phyloP scores from a whole-genome alignment of 2,797 vertebrate species.

The Aeoliscus strigatus region DNA sequence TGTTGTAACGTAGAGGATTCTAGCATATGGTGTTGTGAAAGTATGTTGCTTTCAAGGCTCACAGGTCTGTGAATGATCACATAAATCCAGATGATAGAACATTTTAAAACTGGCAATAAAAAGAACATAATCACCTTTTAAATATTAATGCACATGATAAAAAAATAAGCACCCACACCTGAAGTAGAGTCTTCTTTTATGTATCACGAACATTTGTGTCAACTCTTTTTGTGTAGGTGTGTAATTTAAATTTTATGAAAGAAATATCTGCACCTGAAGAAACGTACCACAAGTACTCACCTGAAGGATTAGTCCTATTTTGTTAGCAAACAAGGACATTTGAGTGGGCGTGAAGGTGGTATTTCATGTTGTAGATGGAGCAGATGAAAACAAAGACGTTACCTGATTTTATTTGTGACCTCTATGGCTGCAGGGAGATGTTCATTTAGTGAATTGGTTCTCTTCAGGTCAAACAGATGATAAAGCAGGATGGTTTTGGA shows the following conservation, averaged over 20 bases:
- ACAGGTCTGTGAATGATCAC: slow-evolving; percentile 7
- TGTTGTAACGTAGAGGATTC: slow-evolving; percentile 1
- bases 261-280: neutral
- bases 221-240: slow-evolving; percentile 1
- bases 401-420: too few species aligned
- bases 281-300: neutral
- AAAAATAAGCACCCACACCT: neutral
- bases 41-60: slow-evolving; percentile 3
- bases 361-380: too few species aligned
- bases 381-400: too few species aligned
- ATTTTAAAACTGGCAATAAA: slow-evolving; percentile 18
- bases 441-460: too few species aligned
- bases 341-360: too few species aligned
- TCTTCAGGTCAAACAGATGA: too few species aligned
- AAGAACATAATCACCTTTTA: slow-evolving; percentile 6
- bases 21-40: slow-evolving; percentile 4
- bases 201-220: neutral
- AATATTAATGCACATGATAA: slow-evolving; percentile 15
- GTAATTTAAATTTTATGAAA: slow-evolving; percentile 3
- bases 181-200: neutral
- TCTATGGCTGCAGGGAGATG: too few species aligned
- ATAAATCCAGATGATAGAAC: slow-evolving; percentile 1
- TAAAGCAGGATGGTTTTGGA: too few species aligned
- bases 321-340: neutral
- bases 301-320: too few species aligned